Percentiles rank a stretch among this genome's conserved stretches.
Conservation (phyloP, 2,888 invertebrate genomes). For the Mechanitis messenoides region DNA sequence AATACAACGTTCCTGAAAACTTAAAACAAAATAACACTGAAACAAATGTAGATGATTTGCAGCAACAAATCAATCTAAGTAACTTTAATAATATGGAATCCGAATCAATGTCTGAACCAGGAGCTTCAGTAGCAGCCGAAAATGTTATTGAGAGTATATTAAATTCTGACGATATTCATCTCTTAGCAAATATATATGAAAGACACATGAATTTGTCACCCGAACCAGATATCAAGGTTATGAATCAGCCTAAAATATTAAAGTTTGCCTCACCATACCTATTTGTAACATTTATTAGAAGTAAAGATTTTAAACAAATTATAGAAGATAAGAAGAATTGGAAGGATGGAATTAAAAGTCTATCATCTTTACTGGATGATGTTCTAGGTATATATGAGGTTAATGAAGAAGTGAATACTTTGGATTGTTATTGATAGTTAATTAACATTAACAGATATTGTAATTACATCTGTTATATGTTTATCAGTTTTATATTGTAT, state of each 20-base stretch:
- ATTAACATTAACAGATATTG: not conserved
- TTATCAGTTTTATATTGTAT: not conserved
- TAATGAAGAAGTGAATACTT: conserved; percentile 73
- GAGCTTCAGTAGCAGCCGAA: conserved; percentile 46
- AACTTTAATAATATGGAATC: conserved; percentile 33
- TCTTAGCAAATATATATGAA: conserved; percentile 79
- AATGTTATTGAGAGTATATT: conserved; percentile 81
- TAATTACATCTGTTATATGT: conserved; percentile 6
- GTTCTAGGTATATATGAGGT: conserved; percentile 79
- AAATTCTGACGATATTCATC: conserved; percentile 77
- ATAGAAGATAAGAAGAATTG: conserved; percentile 79
- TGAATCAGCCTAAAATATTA: conserved; percentile 40
- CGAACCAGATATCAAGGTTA: conserved; percentile 37
- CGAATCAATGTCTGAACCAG: conserved; percentile 27
- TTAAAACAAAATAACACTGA: conserved; percentile 45
- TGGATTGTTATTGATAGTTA: conserved; percentile 81
- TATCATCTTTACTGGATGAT: conserved; percentile 84
- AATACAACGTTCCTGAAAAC: conserved; percentile 69
- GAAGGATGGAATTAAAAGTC: conserved; percentile 80
- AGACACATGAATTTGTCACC: conserved; percentile 59
- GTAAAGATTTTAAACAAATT: conserved; percentile 77
- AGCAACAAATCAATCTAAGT: conserved; percentile 43
- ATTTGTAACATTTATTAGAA: conserved; percentile 77
- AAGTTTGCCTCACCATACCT: conserved; percentile 70
- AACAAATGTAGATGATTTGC: conserved; percentile 44